Base-by-base conservation (phyloP, 2,113 vertebrate species). In the Balaenoptera acutorostrata region DNA sequence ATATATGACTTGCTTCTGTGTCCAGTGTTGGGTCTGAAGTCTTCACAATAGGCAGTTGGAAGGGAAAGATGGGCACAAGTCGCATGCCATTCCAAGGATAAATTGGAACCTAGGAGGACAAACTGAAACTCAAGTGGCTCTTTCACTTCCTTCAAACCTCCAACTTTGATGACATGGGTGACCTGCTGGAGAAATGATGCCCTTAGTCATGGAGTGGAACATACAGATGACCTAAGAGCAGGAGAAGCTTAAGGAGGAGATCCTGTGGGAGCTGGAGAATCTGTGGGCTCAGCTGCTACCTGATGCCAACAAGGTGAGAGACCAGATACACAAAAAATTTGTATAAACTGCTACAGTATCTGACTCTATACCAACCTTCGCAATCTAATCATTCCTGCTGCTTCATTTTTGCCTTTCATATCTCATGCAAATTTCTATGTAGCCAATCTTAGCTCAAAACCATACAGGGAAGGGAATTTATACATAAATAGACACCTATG, bases 341-440 rank as follows among this genome's bases (percentile, higher is more conserved):
- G 46, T 15, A 39, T 12, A 52, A 72, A 8, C 9, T 83, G 85
- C 5, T 52, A n/a, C 13, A 82, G 36, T 23, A 66, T 39, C 61
- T 71, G 41, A 80, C 18, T 12, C 68, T 86, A 31, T 6, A 55
- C 7, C 21, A 71, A 59, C 8, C 31, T 96, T 94, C 52, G 39
- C n/a, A 66, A 74, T 68, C 57, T 94, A 90, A 92, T 61, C 7
- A 39, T 78, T 57, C 39, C 49, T 55, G 55, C 17, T 66, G 46
- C 64, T 97, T 95, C 55, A 75, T 57, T 88, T 92, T 88, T 93
- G 44, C 36, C 41, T 90, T 95, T 77, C 11, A 80, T 49, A 84
- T 84, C 17, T 29, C 55, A 93, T 41, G 41, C 14, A 95, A 80
- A 81, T 85, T 88, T 88, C 52, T 88, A n/a, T 64, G 20, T 85